Evolutionary conservation across 2,797 vertebrate genomes (phyloP), one percentile per base, ranked within the genome.

Genomic region (Dermochelys coriacea): DNA sequence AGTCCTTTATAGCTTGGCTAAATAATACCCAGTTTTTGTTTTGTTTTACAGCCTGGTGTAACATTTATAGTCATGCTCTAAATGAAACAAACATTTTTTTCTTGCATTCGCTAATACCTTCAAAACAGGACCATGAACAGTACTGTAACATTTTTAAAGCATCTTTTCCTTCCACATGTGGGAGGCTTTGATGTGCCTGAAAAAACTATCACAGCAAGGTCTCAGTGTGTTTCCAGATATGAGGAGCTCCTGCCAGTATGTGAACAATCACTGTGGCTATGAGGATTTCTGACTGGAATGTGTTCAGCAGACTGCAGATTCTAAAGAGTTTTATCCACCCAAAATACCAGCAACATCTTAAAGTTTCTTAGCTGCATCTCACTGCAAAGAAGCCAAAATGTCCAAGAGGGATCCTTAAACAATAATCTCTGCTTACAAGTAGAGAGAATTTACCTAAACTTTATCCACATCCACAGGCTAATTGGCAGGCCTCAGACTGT

Each of bases 221-320:
- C 64, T 68, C 34, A 8, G 61, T 64, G 59, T 68, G 34, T 19
- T 68, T 37, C n/a, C n/a, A 37, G n/a, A n/a, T 41, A n/a, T 12
- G 2, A 0, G 3, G 8, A 6, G n/a, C 18, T 57, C 23, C 89
- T 2, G 4, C 1, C 2, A 51, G n/a, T 27, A 34, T 1, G 0
- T 16, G 14, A 50, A 23, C 29, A 34, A 57, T 0, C 3, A 3
- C 8, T n/a, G 16, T 15, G 31, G 31, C 0, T 0, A 49, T 3
- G 61, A 61, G 47, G 45, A 61, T 64, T 79, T 91, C 41, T 79
- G 37, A 37, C 82, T 75, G 14, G 37, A 37, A 52, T 3, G 16
- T 0, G 2, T 52, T 55, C 47, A 64, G 61, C 12, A 57, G 41
- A 41, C n/a, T 19, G 12, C 41, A 37, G 21, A 1, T 52, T 37